A percentile compares a stretch with the other conserved stretches of the same genome.
Conservation (phyloP, 2,797 vertebrate species). For the Myotis pilosus region DNA sequence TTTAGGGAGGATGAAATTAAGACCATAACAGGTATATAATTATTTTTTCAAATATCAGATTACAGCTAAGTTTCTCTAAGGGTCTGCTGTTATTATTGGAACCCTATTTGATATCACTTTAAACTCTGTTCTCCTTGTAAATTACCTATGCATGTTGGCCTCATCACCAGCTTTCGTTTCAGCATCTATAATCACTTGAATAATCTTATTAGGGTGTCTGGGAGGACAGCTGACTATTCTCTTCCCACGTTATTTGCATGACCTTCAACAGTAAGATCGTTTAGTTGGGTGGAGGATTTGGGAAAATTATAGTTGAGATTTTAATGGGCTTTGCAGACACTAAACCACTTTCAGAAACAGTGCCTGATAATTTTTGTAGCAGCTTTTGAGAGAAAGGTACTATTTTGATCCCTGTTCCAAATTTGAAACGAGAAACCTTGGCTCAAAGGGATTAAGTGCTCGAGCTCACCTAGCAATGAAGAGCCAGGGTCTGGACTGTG, state of each 20-base stretch:
- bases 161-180: neutral
- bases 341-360: neutral
- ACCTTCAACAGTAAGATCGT: neutral
- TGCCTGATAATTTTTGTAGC: neutral
- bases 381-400: neutral
- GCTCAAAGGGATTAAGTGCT: neutral
- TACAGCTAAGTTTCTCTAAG: neutral
- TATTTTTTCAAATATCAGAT: neutral
- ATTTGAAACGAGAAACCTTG: neutral
- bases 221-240: neutral
- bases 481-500: neutral
- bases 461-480: neutral
- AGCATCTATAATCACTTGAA: neutral
- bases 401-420: neutral
- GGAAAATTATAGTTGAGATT: neutral
- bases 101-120: neutral
- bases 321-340: neutral
- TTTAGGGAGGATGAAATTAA: neutral
- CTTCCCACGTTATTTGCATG: neutral
- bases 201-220: neutral
- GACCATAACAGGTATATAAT: neutral
- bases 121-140: neutral
- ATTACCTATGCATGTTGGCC: neutral
- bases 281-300: neutral
- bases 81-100: neutral